Conservation (phyloP, 1,140 invertebrate genomes). For the Batillaria attramentaria region DNA sequence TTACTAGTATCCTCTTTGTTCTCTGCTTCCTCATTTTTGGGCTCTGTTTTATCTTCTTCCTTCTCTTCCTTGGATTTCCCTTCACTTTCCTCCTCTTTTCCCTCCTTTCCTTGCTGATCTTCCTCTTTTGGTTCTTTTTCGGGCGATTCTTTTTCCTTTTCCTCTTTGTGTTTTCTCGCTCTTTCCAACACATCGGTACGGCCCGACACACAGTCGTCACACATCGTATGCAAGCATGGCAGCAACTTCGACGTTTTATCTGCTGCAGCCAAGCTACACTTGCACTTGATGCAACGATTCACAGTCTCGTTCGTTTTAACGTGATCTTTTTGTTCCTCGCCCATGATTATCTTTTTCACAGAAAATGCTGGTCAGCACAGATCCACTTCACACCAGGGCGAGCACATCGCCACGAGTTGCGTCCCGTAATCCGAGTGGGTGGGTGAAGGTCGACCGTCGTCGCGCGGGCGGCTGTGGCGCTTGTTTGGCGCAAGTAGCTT, state of each 20-base stretch:
- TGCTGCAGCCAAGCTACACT: slow-evolving; percentile 75
- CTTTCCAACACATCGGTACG: slow-evolving; percentile 46
- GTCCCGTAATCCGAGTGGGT: slow-evolving; percentile 20
- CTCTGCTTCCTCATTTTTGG: background rate
- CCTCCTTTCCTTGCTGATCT: background rate
- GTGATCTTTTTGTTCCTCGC: slow-evolving; percentile 26
- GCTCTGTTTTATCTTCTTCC: background rate
- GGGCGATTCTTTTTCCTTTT: background rate
- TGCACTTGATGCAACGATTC: slow-evolving; percentile 74
- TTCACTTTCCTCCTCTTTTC: background rate
- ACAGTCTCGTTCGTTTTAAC: slow-evolving; percentile 33
- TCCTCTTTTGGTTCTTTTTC: background rate
- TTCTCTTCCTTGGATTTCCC: background rate
- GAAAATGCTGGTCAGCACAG: background rate
- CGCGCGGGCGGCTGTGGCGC: no score
- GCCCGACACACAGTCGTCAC: slow-evolving; percentile 81
- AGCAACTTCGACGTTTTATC: slow-evolving; percentile 82
- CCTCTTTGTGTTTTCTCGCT: slow-evolving; percentile 32
- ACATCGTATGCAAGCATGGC: slow-evolving; percentile 89
- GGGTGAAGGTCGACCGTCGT: slow-evolving; percentile 21
- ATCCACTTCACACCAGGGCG: background rate
- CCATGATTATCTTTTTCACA: slow-evolving; percentile 4
- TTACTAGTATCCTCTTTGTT: background rate
- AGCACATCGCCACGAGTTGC: slow-evolving; percentile 9
- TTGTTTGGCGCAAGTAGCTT: slow-evolving; percentile 11